phyloP scores from a whole-genome alignment of 2,888 invertebrate genomes.

The Xanthorhoe designata region DNA sequence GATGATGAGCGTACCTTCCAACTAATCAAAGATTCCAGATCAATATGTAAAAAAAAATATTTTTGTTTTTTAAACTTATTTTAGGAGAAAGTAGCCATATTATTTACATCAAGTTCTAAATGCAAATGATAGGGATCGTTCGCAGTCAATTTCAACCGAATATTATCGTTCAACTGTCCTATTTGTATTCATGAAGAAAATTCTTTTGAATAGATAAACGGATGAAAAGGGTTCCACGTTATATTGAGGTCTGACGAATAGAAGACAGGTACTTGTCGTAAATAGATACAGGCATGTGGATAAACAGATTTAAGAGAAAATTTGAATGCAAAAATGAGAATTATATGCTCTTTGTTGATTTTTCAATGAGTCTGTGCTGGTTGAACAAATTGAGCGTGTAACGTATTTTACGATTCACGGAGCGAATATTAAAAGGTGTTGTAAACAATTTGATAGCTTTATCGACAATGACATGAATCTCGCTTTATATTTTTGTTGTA shows the following conservation, averaged over 20 bases:
- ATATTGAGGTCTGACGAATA: conserved; percentile 64
- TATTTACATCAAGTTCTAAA: conserved; percentile 44
- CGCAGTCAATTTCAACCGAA: conserved; percentile 66
- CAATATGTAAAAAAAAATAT: neutral
- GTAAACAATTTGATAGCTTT: conserved; percentile 33
- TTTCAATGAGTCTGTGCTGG: conserved; percentile 19
- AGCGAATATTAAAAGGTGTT: conserved; percentile 33
- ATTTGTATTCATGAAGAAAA: conserved; percentile 74
- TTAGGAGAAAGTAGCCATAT: conserved; percentile 29
- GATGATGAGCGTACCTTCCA: too few species aligned
- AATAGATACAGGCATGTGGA: conserved; percentile 26
- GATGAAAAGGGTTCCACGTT: conserved; percentile 66
- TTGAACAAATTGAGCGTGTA: conserved; percentile 22
- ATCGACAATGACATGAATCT: conserved; percentile 22
- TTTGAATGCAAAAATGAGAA: neutral
- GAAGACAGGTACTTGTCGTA: conserved; percentile 51
- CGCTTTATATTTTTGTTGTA: conserved; percentile 8
- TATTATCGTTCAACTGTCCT: conserved; percentile 66
- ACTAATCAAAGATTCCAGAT: too few species aligned
- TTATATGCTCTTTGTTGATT: neutral
- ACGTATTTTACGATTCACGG: conserved; percentile 26
- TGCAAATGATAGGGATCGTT: conserved; percentile 57
- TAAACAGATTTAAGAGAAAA: conserved; percentile 7
- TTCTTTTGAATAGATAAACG: conserved; percentile 72
- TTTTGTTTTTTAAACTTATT: conserved; percentile 16